Conservation (phyloP, 2,113 vertebrate species). For the Diphyllodes magnificus region DNA sequence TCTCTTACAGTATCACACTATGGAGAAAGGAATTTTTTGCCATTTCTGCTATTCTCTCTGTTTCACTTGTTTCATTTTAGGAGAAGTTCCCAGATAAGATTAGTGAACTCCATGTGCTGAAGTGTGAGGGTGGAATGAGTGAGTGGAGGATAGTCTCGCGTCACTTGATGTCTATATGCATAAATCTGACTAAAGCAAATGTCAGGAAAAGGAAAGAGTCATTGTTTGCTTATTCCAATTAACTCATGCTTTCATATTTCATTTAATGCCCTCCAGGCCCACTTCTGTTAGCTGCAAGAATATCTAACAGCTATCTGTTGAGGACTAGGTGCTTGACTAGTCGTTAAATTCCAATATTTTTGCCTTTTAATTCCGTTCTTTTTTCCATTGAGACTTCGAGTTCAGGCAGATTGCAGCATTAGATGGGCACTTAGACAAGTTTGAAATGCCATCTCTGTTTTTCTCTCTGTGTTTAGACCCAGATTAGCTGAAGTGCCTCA, state of each 20-base stretch:
- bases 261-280: background rate
- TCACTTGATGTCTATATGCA: background rate
- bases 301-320: background rate
- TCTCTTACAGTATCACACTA: background rate
- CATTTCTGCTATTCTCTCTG: background rate
- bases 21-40: background rate
- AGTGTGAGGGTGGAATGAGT: background rate
- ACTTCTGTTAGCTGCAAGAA: background rate
- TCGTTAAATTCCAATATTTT: background rate
- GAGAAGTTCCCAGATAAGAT: background rate
- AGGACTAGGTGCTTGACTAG: background rate
- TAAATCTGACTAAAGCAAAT: background rate
- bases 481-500: background rate
- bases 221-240: background rate
- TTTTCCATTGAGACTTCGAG: background rate
- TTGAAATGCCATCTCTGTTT: background rate
- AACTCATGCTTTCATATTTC: background rate
- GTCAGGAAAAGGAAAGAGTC: background rate
- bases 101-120: background rate
- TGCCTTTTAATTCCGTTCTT: background rate
- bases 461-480: background rate
- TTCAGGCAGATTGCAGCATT: background rate
- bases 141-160: fast-evolving
- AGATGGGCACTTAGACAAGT: background rate
- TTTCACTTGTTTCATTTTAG: background rate